Base-by-base conservation (phyloP, 2,113 vertebrate genomes). In the Capricornis sumatraensis region DNA sequence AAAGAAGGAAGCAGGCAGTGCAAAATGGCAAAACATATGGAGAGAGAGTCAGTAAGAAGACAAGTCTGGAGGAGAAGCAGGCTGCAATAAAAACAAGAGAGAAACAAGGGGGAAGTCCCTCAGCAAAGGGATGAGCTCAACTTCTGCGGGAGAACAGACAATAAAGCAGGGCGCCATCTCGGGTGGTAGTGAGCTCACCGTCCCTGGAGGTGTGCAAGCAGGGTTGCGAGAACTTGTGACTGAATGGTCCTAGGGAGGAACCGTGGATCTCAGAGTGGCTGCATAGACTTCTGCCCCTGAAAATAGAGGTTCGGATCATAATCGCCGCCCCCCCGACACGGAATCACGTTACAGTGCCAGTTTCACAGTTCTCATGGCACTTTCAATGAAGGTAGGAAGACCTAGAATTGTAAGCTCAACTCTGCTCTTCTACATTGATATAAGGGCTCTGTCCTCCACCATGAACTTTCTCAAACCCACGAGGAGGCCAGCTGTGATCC, bases 291-390 rank as follows among this genome's bases (percentile, higher is more conserved):
- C n/a, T 0, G 5, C 12, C 17, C 40, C 52, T 4, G 1, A 58
- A 58, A 53, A 33, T 0, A 1, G 50, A 30, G 81, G 57, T 12
- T 28, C 30, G 36, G 30, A 33, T 12, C 14, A 2, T 40, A 62
- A 83, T 27, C 36, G 28, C 19, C 2, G 0, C 25, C 7, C 27
- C 2, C 33, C n/a, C 16, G 1, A 52, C 5, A n/a, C 28, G 4
- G 3, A 10, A 5, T 17, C 71, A 87, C 13, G 2, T 1, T 17
- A 28, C 8, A 10, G 33, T 3, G 30, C n/a, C 28, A 2, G 0
- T 50, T 19, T 7, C 53, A 15, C 2, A 7, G 0, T 50, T n/a
- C 28, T 27, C 40, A 0, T 21, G 57, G 40, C 33, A 21, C 57
- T 71, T 30, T 13, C 43, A 84, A 47, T 7, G 53, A 12, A 82